Conservation (phyloP, 2,797 vertebrate species). For the Crypturellus tataupa region DNA sequence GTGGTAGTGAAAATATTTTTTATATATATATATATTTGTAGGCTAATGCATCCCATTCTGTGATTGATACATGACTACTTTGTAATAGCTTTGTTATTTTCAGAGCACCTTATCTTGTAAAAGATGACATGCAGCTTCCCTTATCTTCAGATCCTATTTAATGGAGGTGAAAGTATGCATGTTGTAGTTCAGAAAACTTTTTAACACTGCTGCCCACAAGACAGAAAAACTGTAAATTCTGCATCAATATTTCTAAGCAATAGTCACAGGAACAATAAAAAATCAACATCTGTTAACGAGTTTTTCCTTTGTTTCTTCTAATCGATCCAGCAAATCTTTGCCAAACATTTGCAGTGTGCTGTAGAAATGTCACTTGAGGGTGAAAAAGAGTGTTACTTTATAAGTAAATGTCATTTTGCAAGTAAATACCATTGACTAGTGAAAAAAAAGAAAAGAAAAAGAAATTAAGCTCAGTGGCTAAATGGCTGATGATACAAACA, state of each 20-base stretch:
- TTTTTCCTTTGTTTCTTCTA: slow-evolving; percentile 62
- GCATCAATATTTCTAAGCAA: slow-evolving; percentile 75
- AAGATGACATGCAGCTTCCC: not conserved
- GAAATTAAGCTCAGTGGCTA: slow-evolving; percentile 11
- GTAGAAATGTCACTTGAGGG: slow-evolving; percentile 79
- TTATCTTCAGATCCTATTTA: slow-evolving; percentile 34
- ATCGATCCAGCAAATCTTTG: slow-evolving; percentile 78
- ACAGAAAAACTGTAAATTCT: slow-evolving; percentile 67
- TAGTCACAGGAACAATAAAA: slow-evolving; percentile 70
- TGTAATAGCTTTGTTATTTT: slow-evolving; percentile 15
- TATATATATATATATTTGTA: not conserved
- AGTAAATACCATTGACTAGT: slow-evolving; percentile 72
- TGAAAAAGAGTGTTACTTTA: slow-evolving; percentile 72
- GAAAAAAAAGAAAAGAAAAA: slow-evolving; percentile 57
- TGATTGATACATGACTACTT: not conserved
- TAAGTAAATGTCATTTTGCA: slow-evolving; percentile 80
- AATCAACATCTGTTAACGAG: slow-evolving; percentile 73
- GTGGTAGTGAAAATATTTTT: not conserved
- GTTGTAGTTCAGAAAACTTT: not conserved
- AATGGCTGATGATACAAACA: slow-evolving; percentile 19
- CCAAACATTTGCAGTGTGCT: slow-evolving; percentile 76
- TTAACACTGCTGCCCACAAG: slow-evolving; percentile 64
- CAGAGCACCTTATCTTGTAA: not conserved
- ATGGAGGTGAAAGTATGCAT: slow-evolving; percentile 8
- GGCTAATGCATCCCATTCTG: not conserved